phyloP scores from a whole-genome alignment of 2,888 invertebrate genomes.

The Eretmocerus hayati region DNA sequence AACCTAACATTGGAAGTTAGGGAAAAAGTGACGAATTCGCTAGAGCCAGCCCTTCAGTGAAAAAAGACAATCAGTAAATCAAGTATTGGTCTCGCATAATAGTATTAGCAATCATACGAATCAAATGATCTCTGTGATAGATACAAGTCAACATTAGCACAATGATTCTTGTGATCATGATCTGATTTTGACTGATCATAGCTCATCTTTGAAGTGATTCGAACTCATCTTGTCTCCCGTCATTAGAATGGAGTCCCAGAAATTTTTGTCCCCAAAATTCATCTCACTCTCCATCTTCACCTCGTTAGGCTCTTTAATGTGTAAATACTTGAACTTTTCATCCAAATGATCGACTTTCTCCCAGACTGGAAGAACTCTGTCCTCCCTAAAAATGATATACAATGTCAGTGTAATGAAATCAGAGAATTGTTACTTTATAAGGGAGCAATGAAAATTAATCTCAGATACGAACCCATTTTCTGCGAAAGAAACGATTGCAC shows the following conservation, averaged over 20 bases:
- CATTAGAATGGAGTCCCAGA: constrained; percentile 54
- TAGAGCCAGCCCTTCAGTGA: no score
- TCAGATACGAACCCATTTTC: constrained; percentile 53
- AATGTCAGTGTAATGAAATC: background rate
- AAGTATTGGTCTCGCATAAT: no score
- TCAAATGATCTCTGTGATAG: no score
- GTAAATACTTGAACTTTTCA: constrained; percentile 49
- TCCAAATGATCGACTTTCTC: constrained; percentile 46
- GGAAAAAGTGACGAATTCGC: no score
- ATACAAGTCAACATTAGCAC: no score
- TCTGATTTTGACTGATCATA: no score
- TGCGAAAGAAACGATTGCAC: constrained; percentile 53
- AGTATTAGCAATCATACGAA: no score
- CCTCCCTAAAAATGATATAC: constrained; percentile 25
- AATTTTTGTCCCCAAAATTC: constrained; percentile 53
- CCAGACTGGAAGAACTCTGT: constrained; percentile 49
- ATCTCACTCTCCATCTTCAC: constrained; percentile 46
- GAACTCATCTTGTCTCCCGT: background rate
- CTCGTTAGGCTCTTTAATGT: constrained; percentile 50
- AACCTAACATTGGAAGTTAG: no score
- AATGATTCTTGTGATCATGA: no score
- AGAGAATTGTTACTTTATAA: background rate
- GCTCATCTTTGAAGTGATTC: background rate
- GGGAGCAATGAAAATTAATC: background rate
- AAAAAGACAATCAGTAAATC: no score